phyloP scores from a whole-genome alignment of 1,140 invertebrate species.

The Camponotus vicinus region DNA sequence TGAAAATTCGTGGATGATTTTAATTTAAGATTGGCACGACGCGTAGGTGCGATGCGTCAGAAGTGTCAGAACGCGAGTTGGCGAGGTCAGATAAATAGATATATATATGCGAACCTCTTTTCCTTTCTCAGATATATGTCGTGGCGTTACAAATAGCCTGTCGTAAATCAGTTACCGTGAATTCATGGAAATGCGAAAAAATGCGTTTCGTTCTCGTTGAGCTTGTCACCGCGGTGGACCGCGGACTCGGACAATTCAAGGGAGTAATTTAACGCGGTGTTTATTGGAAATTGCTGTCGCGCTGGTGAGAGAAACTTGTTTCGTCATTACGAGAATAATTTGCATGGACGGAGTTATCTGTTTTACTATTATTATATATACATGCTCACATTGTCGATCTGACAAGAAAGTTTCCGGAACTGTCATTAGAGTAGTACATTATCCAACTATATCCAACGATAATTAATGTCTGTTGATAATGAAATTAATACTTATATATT shows the following conservation, averaged over 20 bases:
- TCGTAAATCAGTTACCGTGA: slow-evolving; percentile 47
- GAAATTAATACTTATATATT: neutral
- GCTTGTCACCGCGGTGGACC: neutral
- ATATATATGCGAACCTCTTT: slow-evolving; percentile 5
- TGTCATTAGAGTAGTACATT: neutral
- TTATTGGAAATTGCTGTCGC: slow-evolving; percentile 51
- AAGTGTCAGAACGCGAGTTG: slow-evolving; percentile 21
- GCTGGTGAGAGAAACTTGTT: slow-evolving; percentile 21
- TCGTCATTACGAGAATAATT: slow-evolving; percentile 44
- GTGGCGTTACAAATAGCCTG: slow-evolving; percentile 22
- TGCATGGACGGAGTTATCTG: neutral
- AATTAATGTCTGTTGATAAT: neutral
- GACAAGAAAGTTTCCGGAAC: neutral
- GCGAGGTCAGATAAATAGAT: slow-evolving; percentile 26
- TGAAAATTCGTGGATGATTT: slow-evolving; percentile 20
- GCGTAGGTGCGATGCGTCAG: slow-evolving; percentile 14
- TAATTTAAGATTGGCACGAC: slow-evolving; percentile 38
- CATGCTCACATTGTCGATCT: neutral
- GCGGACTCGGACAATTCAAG: neutral
- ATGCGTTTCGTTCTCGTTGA: neutral
- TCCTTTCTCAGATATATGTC: neutral
- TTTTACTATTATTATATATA: slow-evolving; percentile 5
- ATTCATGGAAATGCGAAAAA: slow-evolving; percentile 33
- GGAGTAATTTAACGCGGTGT: slow-evolving; percentile 21
- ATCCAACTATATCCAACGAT: neutral